Conservation (phyloP, 2,888 invertebrate species). For the Drosophila nr. perissopoda region DNA sequence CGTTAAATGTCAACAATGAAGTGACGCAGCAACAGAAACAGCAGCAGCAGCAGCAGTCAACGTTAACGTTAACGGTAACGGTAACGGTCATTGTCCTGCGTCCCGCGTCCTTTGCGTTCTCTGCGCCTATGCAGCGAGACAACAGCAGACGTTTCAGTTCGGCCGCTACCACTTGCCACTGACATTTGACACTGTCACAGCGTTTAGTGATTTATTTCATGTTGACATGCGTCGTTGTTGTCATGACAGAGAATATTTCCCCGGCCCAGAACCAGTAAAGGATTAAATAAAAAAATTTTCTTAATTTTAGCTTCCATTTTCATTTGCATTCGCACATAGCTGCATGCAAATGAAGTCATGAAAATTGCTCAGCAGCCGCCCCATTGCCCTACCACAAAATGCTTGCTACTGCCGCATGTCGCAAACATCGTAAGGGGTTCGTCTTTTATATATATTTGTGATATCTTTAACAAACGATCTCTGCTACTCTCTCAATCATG, state of each 20-base stretch:
- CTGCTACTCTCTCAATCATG: slow-evolving; percentile 57
- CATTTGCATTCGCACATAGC: slow-evolving; percentile 43
- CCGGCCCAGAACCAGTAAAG: not conserved
- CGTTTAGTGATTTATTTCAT: slow-evolving; percentile 80
- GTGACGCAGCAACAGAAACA: slow-evolving; percentile 62
- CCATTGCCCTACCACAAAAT: slow-evolving; percentile 41
- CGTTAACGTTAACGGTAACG: slow-evolving; percentile 7
- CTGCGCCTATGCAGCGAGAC: slow-evolving; percentile 34
- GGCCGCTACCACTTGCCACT: slow-evolving; percentile 44
- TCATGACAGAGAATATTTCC: slow-evolving; percentile 32
- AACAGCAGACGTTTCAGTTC: slow-evolving; percentile 24
- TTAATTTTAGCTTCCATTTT: slow-evolving; percentile 52
- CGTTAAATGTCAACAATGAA: slow-evolving; percentile 80
- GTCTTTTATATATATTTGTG: slow-evolving; percentile 1
- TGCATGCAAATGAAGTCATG: slow-evolving; percentile 75
- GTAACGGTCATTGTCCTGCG: slow-evolving; percentile 59
- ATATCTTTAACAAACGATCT: slow-evolving; percentile 66
- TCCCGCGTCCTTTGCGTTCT: slow-evolving; percentile 2
- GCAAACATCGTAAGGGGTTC: slow-evolving; percentile 37
- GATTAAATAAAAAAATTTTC: slow-evolving; percentile 25
- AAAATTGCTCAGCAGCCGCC: slow-evolving; percentile 54
- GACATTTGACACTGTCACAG: slow-evolving; percentile 77
- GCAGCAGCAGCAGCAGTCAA: not conserved
- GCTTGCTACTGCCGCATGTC: slow-evolving; percentile 51
- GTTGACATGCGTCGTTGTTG: slow-evolving; percentile 73